Percentiles rank a stretch among this genome's conserved stretches.
Evolutionary conservation across 2,888 invertebrate species (phyloP).

Genomic region (Scaptodrosophila latifasciaeformis): DNA sequence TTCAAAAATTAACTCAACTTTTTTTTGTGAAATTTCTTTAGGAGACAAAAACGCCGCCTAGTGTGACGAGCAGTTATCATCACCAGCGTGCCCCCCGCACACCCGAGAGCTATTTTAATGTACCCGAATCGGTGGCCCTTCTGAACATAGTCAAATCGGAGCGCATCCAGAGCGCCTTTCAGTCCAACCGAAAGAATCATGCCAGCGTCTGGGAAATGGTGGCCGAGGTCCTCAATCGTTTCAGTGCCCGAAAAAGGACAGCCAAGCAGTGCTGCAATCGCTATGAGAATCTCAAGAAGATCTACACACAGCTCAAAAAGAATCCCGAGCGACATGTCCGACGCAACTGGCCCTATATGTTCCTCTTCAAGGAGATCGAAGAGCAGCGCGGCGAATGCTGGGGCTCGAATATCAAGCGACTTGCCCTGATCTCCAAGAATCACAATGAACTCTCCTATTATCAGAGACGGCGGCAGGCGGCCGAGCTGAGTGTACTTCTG

Average conservation of each 20-base stretch:
- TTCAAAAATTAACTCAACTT: no score
- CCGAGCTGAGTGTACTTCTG: constrained; percentile 69
- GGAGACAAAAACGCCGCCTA: constrained; percentile 67
- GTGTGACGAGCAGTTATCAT: constrained; percentile 63
- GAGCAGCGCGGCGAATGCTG: constrained; percentile 74
- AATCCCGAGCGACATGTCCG: constrained; percentile 74
- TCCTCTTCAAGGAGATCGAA: constrained; percentile 74
- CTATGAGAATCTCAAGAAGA: constrained; percentile 74
- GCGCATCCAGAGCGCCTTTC: constrained; percentile 74
- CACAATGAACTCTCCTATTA: constrained; percentile 74
- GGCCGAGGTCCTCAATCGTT: constrained; percentile 73
- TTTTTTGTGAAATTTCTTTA: constrained; percentile 28
- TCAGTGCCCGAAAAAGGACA: constrained; percentile 72
- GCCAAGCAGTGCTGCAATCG: constrained; percentile 75
- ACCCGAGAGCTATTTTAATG: constrained; percentile 74
- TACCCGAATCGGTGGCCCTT: constrained; percentile 74
- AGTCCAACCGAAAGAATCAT: constrained; percentile 74
- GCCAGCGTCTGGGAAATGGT: constrained; percentile 75
- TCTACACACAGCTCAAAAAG: constrained; percentile 74
- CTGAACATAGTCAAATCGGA: constrained; percentile 74
- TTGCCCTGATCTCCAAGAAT: constrained; percentile 70
- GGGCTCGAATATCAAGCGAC: constrained; percentile 72
- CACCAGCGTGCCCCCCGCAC: constrained; percentile 74
- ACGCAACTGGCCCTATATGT: constrained; percentile 74
- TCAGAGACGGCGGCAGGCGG: constrained; percentile 71